phyloP scores from a whole-genome alignment of 2,888 invertebrate species.

The Stegophylla sp. region DNA sequence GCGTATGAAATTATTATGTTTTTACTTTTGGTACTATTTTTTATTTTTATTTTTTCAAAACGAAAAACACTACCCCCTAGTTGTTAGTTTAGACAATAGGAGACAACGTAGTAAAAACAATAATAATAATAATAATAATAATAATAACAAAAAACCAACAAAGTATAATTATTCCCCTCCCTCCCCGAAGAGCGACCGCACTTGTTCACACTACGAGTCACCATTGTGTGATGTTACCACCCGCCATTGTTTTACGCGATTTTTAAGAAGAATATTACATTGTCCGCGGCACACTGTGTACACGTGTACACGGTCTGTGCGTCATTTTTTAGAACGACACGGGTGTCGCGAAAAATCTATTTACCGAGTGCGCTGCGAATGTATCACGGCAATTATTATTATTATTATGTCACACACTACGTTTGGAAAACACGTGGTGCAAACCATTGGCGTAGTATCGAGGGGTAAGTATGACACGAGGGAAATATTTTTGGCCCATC shows the following conservation, averaged over 20 bases:
- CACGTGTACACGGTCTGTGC: neutral
- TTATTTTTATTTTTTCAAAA: no score
- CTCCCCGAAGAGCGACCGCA: neutral
- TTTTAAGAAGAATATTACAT: neutral
- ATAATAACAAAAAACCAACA: no score
- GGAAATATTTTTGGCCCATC: no score
- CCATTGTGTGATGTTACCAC: neutral
- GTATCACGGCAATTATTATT: no score
- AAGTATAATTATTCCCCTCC: neutral
- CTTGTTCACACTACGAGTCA: neutral
- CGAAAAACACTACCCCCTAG: no score
- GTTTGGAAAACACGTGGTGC: no score
- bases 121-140: no score
- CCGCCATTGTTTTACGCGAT: constrained; percentile 16
- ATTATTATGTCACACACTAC: no score
- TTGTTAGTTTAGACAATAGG: neutral
- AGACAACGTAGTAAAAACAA: neutral
- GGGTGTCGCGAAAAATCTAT: neutral
- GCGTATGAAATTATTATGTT: no score
- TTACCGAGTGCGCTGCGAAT: neutral
- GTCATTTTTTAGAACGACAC: constrained; percentile 3
- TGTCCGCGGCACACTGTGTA: neutral
- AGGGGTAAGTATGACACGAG: no score
- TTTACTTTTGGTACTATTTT: no score
- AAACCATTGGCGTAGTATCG: no score